Evolutionary conservation across 2,888 invertebrate genomes (phyloP), one percentile per base, ranked within the genome.

Genomic region (Piscicola geometra): DNA sequence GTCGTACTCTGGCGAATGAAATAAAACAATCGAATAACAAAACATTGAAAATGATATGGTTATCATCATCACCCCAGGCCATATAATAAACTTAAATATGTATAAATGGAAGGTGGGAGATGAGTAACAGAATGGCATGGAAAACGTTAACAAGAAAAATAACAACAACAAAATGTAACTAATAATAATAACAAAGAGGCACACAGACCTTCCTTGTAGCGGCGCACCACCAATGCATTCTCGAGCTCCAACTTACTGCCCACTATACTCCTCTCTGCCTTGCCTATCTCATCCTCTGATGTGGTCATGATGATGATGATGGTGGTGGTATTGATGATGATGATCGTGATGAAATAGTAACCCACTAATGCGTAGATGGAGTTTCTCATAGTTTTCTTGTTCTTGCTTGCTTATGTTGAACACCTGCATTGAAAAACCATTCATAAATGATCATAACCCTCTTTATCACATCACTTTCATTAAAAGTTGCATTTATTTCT

Each of bases 321-420:
- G 5, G 1, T 0, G 12, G 41, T 36, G 5, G 0, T 9, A 35
- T 70, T 18, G 70, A 70, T 41, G n/a, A 0, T 5, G 2, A n/a
- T n/a, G n/a, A n/a, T n/a, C n/a, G n/a, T n/a, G n/a, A n/a, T n/a
- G n/a, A 35, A 28, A 47, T 21, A 71, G 25, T 32, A 36, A 70
- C 75, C 64, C 67, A 85, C 85, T 85, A 64, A 95, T 91, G 79
- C 91, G 89, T 75, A 90, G 88, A 1, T 92, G 91, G 25, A 94
- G 86, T 74, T 89, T 86, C 83, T 91, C 91, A 82, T 95, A 96
- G 82, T 92, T 92, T 76, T 90, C 88, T 72, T 93, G 87, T 83
- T 94, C 94, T 30, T 90, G 89, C n/a, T 90, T 87, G 86, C 93
- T 93, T 90, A 93, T 93, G 82, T 89, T 89, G 1, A 91, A 90